Evolutionary conservation across 2,113 vertebrate species (phyloP).

Genomic region (Leucopsar rothschildi): DNA sequence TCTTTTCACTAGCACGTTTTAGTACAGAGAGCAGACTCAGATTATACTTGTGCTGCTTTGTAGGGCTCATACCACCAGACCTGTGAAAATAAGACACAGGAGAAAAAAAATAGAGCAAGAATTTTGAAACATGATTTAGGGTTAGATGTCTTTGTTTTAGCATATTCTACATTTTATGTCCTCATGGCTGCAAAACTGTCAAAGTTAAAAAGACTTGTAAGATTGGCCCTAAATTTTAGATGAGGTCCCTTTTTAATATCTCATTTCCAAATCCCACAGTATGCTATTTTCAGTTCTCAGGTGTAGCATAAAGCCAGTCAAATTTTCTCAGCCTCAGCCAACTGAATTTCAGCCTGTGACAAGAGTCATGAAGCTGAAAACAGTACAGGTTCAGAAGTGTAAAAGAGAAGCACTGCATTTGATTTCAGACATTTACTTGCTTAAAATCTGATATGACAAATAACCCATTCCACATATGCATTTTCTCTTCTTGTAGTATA

Average conservation of each 20-base stretch:
- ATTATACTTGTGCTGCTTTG: neutral
- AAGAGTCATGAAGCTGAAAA: slow-evolving; percentile 4
- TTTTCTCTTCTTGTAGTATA: neutral
- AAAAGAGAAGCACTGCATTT: neutral
- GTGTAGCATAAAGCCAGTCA: neutral
- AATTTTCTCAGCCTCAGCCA: slow-evolving; percentile 13
- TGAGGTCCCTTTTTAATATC: neutral
- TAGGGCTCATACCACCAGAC: neutral
- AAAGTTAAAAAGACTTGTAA: neutral
- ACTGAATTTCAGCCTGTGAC: slow-evolving; percentile 9
- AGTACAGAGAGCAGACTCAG: neutral
- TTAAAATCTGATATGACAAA: neutral
- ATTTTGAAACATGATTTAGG: neutral
- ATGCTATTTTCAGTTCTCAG: neutral
- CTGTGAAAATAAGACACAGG: neutral
- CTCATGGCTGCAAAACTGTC: neutral
- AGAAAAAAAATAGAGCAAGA: neutral
- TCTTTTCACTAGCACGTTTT: neutral
- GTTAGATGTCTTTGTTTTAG: neutral
- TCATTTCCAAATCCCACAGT: neutral
- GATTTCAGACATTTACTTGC: neutral
- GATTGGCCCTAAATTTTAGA: neutral
- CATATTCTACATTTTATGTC: neutral
- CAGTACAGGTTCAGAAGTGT: neutral
- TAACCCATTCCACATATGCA: neutral